A percentile compares a stretch with the other conserved stretches of the same genome.
phyloP scores from a whole-genome alignment of 2,797 vertebrate genomes.

The Phrynocephalus forsythii region DNA sequence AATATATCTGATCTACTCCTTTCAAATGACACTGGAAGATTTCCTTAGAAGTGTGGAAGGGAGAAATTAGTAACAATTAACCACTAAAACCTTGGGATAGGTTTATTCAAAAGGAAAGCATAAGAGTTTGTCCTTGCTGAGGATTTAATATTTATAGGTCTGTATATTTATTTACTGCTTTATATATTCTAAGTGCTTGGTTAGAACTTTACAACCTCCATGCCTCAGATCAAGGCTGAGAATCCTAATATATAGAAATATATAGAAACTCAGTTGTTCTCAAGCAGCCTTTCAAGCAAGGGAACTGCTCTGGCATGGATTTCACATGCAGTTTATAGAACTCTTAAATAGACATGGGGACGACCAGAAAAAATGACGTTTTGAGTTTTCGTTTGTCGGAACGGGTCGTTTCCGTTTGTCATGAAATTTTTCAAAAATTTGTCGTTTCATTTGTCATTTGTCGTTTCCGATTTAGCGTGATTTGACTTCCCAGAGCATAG shows the following conservation, averaged over 20 bases:
- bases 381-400: too few relatives aligned
- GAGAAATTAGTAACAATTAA: not conserved
- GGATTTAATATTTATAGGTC: not conserved
- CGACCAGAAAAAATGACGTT: too few relatives aligned
- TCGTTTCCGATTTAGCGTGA: too few relatives aligned
- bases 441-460: too few relatives aligned
- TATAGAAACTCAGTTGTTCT: not conserved
- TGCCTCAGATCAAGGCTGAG: not conserved
- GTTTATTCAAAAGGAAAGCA: too few relatives aligned
- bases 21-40: not conserved
- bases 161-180: not conserved
- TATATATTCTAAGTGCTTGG: too few relatives aligned
- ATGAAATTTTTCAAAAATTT: too few relatives aligned
- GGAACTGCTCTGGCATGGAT: not conserved
- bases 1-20: not conserved
- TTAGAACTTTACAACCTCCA: too few relatives aligned
- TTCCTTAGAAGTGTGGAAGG: not conserved
- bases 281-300: slow-evolving; percentile 9
- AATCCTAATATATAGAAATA: not conserved
- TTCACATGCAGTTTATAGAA: slow-evolving; percentile 2
- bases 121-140: not conserved
- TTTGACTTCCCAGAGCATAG: too few relatives aligned
- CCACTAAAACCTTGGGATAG: not conserved
- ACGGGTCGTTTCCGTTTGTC: too few relatives aligned
- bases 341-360: too few relatives aligned